These are phyloP conservation scores for Congeria kusceri DNA, from an alignment of 2,888 invertebrate species.

Conservation along the genomic window DNA sequence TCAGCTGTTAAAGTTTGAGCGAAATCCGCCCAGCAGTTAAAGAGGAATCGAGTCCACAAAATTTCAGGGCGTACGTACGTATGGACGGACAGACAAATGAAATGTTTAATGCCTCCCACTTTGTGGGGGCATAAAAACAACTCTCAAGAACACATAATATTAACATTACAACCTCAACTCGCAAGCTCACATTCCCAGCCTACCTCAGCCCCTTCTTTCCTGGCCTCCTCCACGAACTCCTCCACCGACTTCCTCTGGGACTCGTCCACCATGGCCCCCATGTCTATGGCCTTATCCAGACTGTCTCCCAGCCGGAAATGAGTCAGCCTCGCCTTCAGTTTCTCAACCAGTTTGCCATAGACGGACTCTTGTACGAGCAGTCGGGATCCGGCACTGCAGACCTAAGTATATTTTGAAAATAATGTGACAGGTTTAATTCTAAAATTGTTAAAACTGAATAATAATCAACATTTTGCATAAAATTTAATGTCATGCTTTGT, in stretches of 20 bases:
- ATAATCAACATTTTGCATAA: too few species aligned
- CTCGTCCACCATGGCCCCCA: constrained; percentile 85
- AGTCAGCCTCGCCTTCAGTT: constrained; percentile 85
- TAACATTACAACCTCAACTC: too few species aligned
- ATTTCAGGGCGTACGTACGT: too few species aligned
- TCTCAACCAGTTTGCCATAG: constrained; percentile 85
- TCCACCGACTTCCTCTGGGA: constrained; percentile 78
- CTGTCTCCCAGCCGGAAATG: constrained; percentile 85
- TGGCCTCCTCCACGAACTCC: constrained; percentile 79
- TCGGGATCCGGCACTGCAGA: constrained; percentile 87
- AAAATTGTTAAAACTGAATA: neutral
- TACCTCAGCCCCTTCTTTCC: constrained; percentile 85
- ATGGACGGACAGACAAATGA: too few species aligned
- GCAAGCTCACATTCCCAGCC: neutral
- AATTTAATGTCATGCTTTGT: too few species aligned
- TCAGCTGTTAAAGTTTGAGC: too few species aligned
- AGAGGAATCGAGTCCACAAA: too few species aligned
- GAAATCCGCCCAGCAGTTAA: too few species aligned
- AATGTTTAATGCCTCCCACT: too few species aligned
- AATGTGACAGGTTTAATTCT: neutral
- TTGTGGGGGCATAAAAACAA: too few species aligned
- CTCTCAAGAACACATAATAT: too few species aligned
- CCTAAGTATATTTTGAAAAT: constrained; percentile 76
- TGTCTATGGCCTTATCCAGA: constrained; percentile 86
- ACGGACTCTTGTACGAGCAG: constrained; percentile 88